Conservation (phyloP, 2,113 vertebrate genomes). For the Kryptolebias marmoratus region DNA sequence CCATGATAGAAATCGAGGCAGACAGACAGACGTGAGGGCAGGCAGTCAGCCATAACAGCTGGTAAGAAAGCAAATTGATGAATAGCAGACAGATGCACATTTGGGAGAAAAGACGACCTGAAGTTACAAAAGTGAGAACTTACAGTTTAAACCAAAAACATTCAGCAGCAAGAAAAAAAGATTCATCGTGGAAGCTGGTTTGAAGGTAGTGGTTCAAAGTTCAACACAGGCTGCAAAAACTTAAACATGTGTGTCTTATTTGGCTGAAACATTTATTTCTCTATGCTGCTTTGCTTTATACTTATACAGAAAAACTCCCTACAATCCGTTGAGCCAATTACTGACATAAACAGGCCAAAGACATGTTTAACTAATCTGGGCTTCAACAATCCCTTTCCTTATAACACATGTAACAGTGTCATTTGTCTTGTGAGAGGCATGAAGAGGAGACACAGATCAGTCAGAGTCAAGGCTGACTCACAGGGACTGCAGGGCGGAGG, state of each 20-base stretch:
- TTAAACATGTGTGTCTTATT: conserved; percentile 27
- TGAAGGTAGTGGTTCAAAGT: conserved; percentile 4
- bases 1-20: conserved; percentile 68
- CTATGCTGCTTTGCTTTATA: conserved; percentile 27
- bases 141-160: conserved; percentile 26
- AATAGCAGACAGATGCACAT: conserved; percentile 55
- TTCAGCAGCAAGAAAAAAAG: conserved; percentile 25
- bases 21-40: conserved; percentile 52
- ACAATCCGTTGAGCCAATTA: conserved; percentile 30
- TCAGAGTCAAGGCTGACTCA: conserved; percentile 65
- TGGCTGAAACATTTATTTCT: conserved; percentile 29
- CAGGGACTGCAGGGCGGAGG: conserved; percentile 47
- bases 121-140: conserved; percentile 59
- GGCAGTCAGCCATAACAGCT: conserved; percentile 53
- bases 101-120: conserved; percentile 45
- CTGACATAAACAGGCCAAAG: conserved; percentile 6
- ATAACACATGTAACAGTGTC: conserved; percentile 9
- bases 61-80: conserved; percentile 35
- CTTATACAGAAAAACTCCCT: conserved; percentile 13
- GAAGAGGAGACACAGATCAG: conserved; percentile 43
- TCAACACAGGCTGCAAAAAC: conserved; percentile 7
- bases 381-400: not conserved
- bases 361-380: conserved; percentile 3
- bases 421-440: conserved; percentile 30
- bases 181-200: not conserved